Conservation (phyloP, 2,113 vertebrate genomes). For the Candoia aspera region DNA sequence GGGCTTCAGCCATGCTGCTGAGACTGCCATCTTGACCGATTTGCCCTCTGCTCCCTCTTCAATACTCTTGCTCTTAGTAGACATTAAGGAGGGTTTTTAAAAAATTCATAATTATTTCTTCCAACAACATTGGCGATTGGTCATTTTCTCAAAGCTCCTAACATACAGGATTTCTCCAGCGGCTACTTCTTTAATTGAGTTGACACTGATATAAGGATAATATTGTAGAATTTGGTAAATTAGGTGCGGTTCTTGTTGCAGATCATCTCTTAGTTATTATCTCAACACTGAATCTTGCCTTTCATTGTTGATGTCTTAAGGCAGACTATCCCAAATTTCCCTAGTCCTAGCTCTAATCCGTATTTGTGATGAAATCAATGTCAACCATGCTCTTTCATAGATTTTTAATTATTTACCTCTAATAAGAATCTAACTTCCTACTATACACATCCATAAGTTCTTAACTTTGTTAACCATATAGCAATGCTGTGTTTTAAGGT, state of each 20-base stretch:
- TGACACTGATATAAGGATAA: neutral
- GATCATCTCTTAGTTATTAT: neutral
- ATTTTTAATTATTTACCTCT: neutral
- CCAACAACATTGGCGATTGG: neutral
- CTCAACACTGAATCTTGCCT: neutral
- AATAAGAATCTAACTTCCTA: neutral
- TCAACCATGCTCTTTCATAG: no score
- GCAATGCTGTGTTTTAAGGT: neutral
- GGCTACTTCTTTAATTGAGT: neutral
- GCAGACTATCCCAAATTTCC: no score
- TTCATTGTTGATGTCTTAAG: neutral
- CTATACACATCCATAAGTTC: neutral
- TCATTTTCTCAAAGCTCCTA: neutral
- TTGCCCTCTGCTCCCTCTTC: no score
- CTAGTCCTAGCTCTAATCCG: no score
- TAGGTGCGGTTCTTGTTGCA: neutral
- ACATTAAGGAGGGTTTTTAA: neutral
- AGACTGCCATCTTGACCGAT: no score
- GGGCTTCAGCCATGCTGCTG: no score
- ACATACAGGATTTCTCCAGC: neutral
- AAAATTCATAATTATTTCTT: neutral
- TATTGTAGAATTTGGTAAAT: neutral
- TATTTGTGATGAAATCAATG: neutral
- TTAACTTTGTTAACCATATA: neutral
- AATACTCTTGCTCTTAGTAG: neutral